Evolutionary conservation across 2,797 vertebrate genomes (phyloP).

Genomic region (Cynopterus sphinx): DNA sequence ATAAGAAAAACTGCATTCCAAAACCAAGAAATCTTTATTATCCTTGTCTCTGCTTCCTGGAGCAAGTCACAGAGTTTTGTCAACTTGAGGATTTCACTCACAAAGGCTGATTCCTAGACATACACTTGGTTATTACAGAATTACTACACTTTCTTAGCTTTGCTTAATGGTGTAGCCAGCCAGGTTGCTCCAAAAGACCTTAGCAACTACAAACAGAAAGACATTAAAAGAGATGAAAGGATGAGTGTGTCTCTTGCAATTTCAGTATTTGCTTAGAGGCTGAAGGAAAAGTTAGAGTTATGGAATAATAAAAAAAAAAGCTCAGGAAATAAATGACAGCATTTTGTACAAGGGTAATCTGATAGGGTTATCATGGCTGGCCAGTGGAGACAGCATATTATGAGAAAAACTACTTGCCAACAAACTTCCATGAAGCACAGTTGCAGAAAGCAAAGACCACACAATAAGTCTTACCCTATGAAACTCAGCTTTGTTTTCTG

Average conservation of each 20-base stretch:
- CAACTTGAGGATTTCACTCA: neutral
- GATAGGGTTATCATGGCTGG: neutral
- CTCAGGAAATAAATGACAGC: neutral
- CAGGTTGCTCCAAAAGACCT: neutral
- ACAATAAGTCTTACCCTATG: neutral
- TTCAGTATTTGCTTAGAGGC: neutral
- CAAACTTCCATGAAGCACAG: constrained; percentile 54
- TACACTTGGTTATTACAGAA: neutral
- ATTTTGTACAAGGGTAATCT: neutral
- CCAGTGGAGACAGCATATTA: neutral
- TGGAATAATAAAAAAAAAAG: neutral
- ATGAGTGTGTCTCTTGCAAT: neutral
- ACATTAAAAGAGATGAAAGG: neutral
- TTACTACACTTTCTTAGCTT: neutral
- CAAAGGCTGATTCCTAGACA: neutral
- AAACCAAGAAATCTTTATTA: constrained; percentile 13
- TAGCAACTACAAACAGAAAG: neutral
- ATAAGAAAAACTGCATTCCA: constrained; percentile 25
- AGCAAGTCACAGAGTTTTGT: neutral
- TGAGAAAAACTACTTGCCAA: constrained; percentile 9
- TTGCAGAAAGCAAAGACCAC: constrained; percentile 25
- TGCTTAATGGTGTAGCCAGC: neutral
- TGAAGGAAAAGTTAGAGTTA: neutral
- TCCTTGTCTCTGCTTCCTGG: neutral
- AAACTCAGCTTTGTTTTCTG: neutral